Percentiles rank a stretch among this genome's conserved stretches.
Conservation (phyloP, 2,888 invertebrate species). For the Caenorhabditis parvicauda region DNA sequence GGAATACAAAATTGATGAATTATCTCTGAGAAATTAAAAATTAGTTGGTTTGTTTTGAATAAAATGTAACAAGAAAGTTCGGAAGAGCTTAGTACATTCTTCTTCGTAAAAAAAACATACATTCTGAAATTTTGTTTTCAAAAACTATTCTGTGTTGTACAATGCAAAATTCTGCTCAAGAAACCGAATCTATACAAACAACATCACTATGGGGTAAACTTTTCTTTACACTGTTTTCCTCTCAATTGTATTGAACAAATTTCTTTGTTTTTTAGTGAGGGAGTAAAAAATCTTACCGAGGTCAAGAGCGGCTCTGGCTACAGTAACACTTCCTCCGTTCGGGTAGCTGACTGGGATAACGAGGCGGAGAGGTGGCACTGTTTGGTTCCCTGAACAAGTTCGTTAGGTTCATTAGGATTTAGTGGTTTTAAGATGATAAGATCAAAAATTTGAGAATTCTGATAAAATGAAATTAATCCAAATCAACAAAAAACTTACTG, state of each 20-base stretch:
- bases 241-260: neutral
- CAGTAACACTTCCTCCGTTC: conserved; percentile 31
- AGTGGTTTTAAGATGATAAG: neutral
- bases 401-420: neutral
- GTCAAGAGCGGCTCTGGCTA: conserved; percentile 50
- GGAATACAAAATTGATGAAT: no score
- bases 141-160: no score
- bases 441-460: conserved; percentile 1
- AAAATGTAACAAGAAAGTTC: no score
- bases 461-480: neutral
- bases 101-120: no score
- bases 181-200: no score
- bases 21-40: no score
- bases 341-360: conserved; percentile 54
- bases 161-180: no score
- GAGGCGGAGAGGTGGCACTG: conserved; percentile 50
- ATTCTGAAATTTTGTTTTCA: no score
- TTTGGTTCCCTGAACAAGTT: conserved; percentile 31
- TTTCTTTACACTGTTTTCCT: no score
- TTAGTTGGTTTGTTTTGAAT: no score
- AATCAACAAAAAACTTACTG: conserved; percentile 30
- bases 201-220: no score
- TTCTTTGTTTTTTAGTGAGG: neutral
- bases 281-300: conserved; percentile 31
- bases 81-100: no score